phyloP scores from a whole-genome alignment of 2,797 vertebrate species.

The Orestias chungarensis region DNA sequence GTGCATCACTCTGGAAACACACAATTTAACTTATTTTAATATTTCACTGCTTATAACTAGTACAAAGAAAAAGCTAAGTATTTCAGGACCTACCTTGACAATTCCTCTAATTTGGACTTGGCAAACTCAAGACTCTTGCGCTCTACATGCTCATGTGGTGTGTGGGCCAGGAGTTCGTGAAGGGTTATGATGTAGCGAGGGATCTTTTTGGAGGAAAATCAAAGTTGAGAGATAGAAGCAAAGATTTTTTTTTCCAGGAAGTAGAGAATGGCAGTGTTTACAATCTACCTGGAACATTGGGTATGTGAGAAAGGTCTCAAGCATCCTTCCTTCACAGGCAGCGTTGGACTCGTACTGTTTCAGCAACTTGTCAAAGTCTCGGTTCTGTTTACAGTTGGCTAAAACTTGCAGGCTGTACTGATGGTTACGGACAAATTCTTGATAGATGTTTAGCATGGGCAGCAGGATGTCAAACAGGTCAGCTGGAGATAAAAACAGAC shows the following conservation, averaged over 20 bases:
- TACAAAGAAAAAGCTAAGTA: background rate
- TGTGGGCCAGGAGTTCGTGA: conserved; percentile 96
- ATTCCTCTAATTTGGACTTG: conserved; percentile 96
- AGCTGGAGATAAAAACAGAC: conserved; percentile 74
- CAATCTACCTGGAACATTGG: conserved; percentile 96
- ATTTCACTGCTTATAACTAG: background rate
- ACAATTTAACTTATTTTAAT: conserved; percentile 4
- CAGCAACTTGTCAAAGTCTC: conserved; percentile 98
- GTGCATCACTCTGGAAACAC: conserved; percentile 90
- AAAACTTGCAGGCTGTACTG: conserved; percentile 98
- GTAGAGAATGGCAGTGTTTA: background rate
- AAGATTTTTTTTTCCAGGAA: conserved; percentile 3
- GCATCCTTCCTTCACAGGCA: conserved; percentile 95
- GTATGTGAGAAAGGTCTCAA: conserved; percentile 98
- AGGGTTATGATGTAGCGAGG: conserved; percentile 98
- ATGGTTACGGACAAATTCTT: conserved; percentile 99
- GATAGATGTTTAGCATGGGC: conserved; percentile 99
- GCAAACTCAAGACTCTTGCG: conserved; percentile 98
- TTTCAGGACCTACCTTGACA: conserved; percentile 86
- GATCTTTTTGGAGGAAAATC: conserved; percentile 80
- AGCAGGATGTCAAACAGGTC: conserved; percentile 99
- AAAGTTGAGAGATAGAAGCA: background rate
- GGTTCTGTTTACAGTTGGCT: conserved; percentile 99
- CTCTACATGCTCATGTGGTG: conserved; percentile 96
- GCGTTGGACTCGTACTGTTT: conserved; percentile 98